Base-by-base conservation (phyloP, 2,888 invertebrate species). In the Drosophila mimetica region DNA sequence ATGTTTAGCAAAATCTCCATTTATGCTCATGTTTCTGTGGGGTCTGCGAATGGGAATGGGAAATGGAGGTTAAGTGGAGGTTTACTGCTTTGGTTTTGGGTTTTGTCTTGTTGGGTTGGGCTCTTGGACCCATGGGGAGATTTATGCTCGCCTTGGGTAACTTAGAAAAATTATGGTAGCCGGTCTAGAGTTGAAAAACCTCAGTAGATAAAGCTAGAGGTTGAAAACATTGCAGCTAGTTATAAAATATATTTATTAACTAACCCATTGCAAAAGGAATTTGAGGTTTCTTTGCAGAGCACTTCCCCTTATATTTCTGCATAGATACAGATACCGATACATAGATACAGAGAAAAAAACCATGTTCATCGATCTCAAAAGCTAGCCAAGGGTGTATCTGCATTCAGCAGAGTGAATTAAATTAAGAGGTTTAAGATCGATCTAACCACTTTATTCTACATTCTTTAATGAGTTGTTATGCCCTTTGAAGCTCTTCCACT, bases 1-100 rank as follows among this genome's bases (percentile, higher is more conserved):
- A 79, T 86, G 65, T 28, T 48, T 80, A 54, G 77, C 67, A 52
- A 64, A 65, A 66, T 59, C 78, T 81, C 75, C 77, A 81, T 80
- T 84, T 84, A 77, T 80, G 81, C 70, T 71, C 44, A 37, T 51
- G 60, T 71, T 71, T 39, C 59, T 70, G 48, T 57, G 58, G 58
- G 71, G 59, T 71, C 64, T 32, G 63, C 36, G 28, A 32, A 44
- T 66, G 53, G 67, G 47, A 66, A 66, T 70, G 71, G 71, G 22
- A 50, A 67, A 71, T 71, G 60, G 71, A 58, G 67, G 67, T 50
- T 67, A 67, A 66, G 66, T 57, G 71, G 67, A 51, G 66, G 59
- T 57, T 67, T 70, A 41, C 32, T 25, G 51, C 32, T 36, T 48
- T 9, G 32, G 34, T 41, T 44, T 48, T 8, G 34, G 48, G 14